Evolutionary conservation across 64 coral and sea anemone genomes (phyloP), one percentile per base, ranked within the genome.

Genomic region (Montipora efflorescens): DNA sequence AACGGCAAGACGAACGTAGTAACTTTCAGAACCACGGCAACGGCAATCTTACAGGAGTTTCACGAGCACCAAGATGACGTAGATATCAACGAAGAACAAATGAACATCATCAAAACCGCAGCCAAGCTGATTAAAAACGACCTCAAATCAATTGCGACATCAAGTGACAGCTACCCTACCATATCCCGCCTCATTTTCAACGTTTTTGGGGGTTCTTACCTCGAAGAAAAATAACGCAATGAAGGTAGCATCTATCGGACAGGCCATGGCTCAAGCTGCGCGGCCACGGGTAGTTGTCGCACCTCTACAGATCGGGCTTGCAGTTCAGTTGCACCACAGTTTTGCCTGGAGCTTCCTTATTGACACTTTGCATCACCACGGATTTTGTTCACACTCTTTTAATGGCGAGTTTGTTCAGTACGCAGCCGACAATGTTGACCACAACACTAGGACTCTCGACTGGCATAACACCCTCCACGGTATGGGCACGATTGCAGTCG

Each of bases 251-350:
- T 90, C 89, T 9, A 80, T 90, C 7, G 89, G 89, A 0, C 89
- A 90, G 66, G 57, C 89, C 19, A 61, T 90, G 0, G 59, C 70
- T 12, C 89, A 90, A 36, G 50, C 76, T 2, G 76, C 92, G 8
- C 18, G 85, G 16, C 92, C 92, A 28, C 75, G 92, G 6, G 78
- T 59, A 13, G 5, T 94, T 55, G 0, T 94, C 10, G 47, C 92
- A 45, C 85, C 86, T 12, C 23, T 95, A 79, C 88, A 95, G n/a
- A 19, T 95, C 19, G 76, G 92, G 0, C 10, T 93, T 25, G 74
- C 25, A 9, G 78, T 93, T 10, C 84, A 93, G 69, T 44, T 88
- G 3, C 84, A 93, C 59, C 92, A 80, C 20, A 46, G 22, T 10
- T 88, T 71, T 8, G 84, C 84, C 2, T 93, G 88, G 0, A 61